Conservation (phyloP, 2,113 vertebrate species). For the Dicerorhinus sumatrensis region DNA sequence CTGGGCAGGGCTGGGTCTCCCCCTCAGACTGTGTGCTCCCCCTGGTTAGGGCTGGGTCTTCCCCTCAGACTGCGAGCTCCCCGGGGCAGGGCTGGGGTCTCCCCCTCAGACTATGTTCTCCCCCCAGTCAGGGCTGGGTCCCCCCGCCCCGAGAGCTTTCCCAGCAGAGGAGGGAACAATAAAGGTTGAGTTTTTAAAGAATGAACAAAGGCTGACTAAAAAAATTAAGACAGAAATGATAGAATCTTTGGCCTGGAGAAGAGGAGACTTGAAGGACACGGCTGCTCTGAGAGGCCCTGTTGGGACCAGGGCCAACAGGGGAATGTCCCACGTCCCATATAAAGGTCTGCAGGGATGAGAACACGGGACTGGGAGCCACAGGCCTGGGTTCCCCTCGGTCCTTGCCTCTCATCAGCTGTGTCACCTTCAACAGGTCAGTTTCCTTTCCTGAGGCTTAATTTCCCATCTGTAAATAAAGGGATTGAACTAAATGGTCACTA, state of each 20-base stretch:
- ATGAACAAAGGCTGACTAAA: background rate
- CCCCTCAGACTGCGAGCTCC: too few species aligned
- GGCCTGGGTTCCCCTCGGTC: background rate
- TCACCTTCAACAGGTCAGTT: too few species aligned
- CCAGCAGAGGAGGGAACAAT: background rate
- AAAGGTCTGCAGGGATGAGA: background rate
- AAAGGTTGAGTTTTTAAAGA: background rate
- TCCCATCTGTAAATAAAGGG: background rate
- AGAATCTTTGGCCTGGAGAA: background rate
- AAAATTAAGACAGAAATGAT: background rate
- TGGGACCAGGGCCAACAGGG: fast-evolving
- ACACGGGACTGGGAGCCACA: background rate
- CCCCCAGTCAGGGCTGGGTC: too few species aligned
- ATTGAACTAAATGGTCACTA: too few species aligned
- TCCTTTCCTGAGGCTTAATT: background rate
- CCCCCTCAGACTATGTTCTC: too few species aligned
- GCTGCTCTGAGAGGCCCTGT: background rate
- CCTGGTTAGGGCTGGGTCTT: too few species aligned
- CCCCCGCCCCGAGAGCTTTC: background rate
- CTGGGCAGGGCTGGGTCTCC: too few species aligned
- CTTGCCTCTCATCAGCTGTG: background rate
- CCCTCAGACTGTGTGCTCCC: too few species aligned
- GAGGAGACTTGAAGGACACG: background rate
- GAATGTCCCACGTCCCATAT: background rate
- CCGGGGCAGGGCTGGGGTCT: too few species aligned